These are phyloP conservation scores for Lacerta viridis DNA, from an alignment of 2,797 vertebrate genomes.

Conservation along the genomic window DNA sequence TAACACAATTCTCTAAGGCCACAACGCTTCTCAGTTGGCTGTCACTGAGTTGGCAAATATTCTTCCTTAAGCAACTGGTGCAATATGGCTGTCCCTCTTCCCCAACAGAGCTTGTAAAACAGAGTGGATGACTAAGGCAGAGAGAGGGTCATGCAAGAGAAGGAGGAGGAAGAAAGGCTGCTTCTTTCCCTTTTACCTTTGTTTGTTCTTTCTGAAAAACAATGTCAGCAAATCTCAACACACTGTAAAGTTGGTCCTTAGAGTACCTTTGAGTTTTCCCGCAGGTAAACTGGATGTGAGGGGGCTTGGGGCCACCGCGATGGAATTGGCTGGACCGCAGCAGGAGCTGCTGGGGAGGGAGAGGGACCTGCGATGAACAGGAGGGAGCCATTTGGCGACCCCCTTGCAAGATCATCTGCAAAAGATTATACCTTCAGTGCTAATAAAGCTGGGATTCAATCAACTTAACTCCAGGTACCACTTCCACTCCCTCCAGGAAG, in stretches of 20 bases:
- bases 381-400: slow-evolving; percentile 65
- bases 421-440: slow-evolving; percentile 67
- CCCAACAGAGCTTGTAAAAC: slow-evolving; percentile 14
- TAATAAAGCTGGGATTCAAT: slow-evolving; percentile 65
- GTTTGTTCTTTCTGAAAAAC: slow-evolving; percentile 10
- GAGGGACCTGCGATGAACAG: background rate
- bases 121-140: accelerated
- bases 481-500: background rate
- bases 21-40: background rate
- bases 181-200: background rate
- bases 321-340: accelerated
- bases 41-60: background rate
- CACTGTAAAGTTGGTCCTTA: slow-evolving; percentile 4
- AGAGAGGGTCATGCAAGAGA: accelerated
- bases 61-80: background rate
- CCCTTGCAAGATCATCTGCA: slow-evolving; percentile 75
- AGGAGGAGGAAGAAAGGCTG: accelerated
- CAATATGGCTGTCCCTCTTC: background rate
- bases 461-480: slow-evolving; percentile 68
- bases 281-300: background rate
- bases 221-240: slow-evolving; percentile 59
- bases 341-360: accelerated
- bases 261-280: slow-evolving; percentile 5
- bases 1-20: background rate
- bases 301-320: background rate